Percentiles rank a stretch among this genome's conserved stretches.
Conservation (phyloP, 92 coral and sea anemone genomes). For the Bergia sp. region DNA sequence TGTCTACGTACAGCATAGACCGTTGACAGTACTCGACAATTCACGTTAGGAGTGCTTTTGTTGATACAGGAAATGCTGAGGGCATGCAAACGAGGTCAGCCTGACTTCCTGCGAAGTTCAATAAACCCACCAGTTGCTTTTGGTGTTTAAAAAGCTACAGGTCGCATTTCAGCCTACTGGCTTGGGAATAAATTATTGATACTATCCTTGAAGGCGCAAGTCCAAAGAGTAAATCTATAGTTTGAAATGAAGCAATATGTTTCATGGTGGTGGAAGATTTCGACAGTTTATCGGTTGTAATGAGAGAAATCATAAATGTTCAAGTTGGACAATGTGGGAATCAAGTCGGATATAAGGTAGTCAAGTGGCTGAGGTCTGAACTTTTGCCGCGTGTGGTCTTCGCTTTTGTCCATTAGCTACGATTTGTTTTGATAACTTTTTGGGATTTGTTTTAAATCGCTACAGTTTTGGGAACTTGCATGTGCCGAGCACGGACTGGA, state of each 20-base stretch:
- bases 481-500: constrained; percentile 89
- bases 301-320: constrained; percentile 88
- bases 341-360: constrained; percentile 89
- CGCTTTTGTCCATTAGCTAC: constrained; percentile 49
- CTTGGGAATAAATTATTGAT: constrained; percentile 30
- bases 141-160: constrained; percentile 14
- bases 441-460: constrained; percentile 33
- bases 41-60: constrained; percentile 15
- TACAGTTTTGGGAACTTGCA: constrained; percentile 83
- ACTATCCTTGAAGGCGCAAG: constrained; percentile 30
- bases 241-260: constrained; percentile 37
- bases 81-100: constrained; percentile 72
- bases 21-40: too few relatives aligned
- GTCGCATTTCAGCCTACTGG: constrained; percentile 12
- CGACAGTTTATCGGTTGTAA: constrained; percentile 48
- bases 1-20: too few relatives aligned
- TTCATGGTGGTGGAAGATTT: constrained; percentile 15
- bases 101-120: constrained; percentile 30
- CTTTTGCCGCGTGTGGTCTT: constrained; percentile 8
- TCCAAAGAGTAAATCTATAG: constrained; percentile 6
- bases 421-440: constrained; percentile 41
- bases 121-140: constrained; percentile 73
- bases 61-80: constrained; percentile 61
- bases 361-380: background rate
- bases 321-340: constrained; percentile 96